A percentile compares a stretch with the other conserved stretches of the same genome.
Evolutionary conservation across 2,797 vertebrate genomes (phyloP).

Genomic region (Phataginus tricuspis): DNA sequence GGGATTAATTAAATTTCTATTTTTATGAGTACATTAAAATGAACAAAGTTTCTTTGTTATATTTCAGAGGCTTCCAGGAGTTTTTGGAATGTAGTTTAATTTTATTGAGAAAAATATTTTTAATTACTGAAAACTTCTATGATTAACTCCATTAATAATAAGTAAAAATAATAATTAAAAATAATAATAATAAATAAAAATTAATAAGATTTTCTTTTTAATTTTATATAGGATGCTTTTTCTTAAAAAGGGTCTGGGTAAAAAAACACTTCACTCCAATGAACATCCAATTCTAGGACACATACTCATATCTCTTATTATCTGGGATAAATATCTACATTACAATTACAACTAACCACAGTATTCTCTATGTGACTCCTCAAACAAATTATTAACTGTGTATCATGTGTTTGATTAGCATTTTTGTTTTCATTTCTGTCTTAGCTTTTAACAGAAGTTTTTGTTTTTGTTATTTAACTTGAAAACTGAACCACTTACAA

Average conservation of each 20-base stretch:
- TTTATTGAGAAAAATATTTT: constrained; percentile 64
- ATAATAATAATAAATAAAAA: neutral
- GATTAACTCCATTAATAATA: neutral
- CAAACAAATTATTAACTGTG: neutral
- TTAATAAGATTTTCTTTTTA: neutral
- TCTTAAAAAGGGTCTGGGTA: neutral
- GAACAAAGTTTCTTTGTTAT: constrained; percentile 35
- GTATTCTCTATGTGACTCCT: neutral
- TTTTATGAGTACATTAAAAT: constrained; percentile 48
- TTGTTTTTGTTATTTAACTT: constrained; percentile 13
- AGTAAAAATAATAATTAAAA: neutral
- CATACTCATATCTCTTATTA: constrained; percentile 1
- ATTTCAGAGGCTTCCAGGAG: constrained; percentile 26
- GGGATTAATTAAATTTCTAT: constrained; percentile 44
- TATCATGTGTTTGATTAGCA: neutral
- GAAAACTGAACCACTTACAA: constrained; percentile 28
- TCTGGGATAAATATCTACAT: constrained; percentile 22
- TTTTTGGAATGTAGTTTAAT: constrained; percentile 2
- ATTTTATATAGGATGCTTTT: neutral
- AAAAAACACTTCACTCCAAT: constrained; percentile 1
- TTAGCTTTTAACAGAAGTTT: constrained; percentile 23
- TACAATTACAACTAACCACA: neutral
- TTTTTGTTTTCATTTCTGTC: constrained; percentile 48
- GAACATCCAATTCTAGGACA: neutral
- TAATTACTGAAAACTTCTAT: constrained; percentile 28